These are phyloP conservation scores for Lithosia quadra DNA, from an alignment of 2,888 invertebrate genomes.

Conservation along the genomic window DNA sequence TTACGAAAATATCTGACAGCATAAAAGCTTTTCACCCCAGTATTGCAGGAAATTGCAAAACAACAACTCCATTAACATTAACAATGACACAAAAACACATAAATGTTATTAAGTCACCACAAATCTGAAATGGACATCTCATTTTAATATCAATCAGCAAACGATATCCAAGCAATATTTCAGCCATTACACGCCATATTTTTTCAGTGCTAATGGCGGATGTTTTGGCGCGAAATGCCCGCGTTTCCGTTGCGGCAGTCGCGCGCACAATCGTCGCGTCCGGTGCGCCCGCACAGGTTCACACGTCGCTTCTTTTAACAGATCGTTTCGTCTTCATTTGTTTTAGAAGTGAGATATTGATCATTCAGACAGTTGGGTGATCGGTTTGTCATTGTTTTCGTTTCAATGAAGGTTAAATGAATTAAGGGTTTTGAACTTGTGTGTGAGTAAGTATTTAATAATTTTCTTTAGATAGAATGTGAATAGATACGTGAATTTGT, in stretches of 20 bases:
- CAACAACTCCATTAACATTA: constrained; percentile 23
- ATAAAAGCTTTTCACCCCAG: constrained; percentile 8
- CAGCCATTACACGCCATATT: constrained; percentile 61
- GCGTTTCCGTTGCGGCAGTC: constrained; percentile 62
- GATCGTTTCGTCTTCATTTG: constrained; percentile 51
- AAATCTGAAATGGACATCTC: constrained; percentile 38
- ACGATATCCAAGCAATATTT: constrained; percentile 47
- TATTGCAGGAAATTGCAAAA: constrained; percentile 24
- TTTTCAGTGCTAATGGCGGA: constrained; percentile 65
- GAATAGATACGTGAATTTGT: background rate
- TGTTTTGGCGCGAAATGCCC: constrained; percentile 68
- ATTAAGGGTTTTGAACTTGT: constrained; percentile 3
- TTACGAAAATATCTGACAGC: constrained; percentile 6
- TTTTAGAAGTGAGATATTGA: constrained; percentile 38
- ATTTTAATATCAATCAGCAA: constrained; percentile 52
- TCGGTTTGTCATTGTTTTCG: constrained; percentile 15
- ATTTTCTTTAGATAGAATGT: background rate
- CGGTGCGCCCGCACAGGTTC: constrained; percentile 56
- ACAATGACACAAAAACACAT: constrained; percentile 36
- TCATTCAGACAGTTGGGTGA: constrained; percentile 29
- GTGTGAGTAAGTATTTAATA: background rate
- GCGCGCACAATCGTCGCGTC: constrained; percentile 67
- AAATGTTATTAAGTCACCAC: constrained; percentile 14
- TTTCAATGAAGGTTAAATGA: constrained; percentile 7
- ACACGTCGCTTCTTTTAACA: constrained; percentile 52